Base-by-base conservation (phyloP, 2,888 invertebrate genomes). In the Synergus laeviventris region DNA sequence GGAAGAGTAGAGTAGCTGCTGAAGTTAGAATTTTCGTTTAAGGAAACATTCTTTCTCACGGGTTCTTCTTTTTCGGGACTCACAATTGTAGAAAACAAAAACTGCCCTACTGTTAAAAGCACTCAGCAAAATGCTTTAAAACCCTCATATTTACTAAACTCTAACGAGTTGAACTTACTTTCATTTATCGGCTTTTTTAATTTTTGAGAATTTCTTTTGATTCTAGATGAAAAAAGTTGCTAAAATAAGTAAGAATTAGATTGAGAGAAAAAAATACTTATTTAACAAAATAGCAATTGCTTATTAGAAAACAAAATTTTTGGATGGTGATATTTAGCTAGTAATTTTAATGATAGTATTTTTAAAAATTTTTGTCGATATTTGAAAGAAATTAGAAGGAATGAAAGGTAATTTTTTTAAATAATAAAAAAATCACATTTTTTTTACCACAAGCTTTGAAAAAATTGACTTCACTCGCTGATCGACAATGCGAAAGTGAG, bases 21-120 rank as follows among this genome's bases (percentile, higher is more conserved):
- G 42, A 24, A 42, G 21, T n/a, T 66, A 11, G 4, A 66, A 42
- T 66, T 42, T 66, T 42, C 49, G 16, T 11, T 24, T 16, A 49
- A 70, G 49, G n/a, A 49, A 16, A 18, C 31, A 49, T 49, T 49
- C n/a, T 70, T 70, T 31, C 18, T 24, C n/a, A 31, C 38, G n/a
- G 11, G 18, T 70, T 70, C 9, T 16, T 24, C 21, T 64, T 84
- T 84, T 80, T 83, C 80, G 75, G 45, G 18, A 38, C 18, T 42
- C 12, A 64, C 21, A 21, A 42, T 66, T 16, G n/a, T 66, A 66
- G 70, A 31, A 70, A 70, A 21, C 31, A 31, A 31, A 36, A n/a
- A 62, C n/a, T 60, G 31, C 61, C 38, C 62, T 39, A 39, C 11
- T 62, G 39, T 62, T 38, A n/a, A 62, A 62, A 62, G 62, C 38